Conservation (phyloP, 1,140 invertebrate species). For the Nymphalis io region DNA sequence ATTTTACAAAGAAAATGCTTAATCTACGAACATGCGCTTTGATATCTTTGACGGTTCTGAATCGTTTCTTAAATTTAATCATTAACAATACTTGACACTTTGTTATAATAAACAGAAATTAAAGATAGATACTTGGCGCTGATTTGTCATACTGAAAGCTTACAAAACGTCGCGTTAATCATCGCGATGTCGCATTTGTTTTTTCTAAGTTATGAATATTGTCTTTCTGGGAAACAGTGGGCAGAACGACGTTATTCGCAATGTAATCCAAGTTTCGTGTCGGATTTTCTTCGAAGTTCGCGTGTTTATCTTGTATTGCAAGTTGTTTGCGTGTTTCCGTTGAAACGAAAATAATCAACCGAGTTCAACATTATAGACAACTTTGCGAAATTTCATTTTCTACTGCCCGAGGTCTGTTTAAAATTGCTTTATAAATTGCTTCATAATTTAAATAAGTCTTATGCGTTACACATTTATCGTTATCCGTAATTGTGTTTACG, state of each 20-base stretch:
- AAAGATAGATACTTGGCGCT: slow-evolving; percentile 11
- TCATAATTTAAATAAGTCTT: slow-evolving; percentile 18
- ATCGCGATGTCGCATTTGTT: slow-evolving; percentile 37
- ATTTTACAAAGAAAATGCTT: slow-evolving; percentile 6
- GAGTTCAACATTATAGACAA: slow-evolving; percentile 55
- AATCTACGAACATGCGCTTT: neutral
- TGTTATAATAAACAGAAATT: slow-evolving; percentile 10
- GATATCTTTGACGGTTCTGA: slow-evolving; percentile 4
- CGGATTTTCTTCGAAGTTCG: slow-evolving; percentile 70
- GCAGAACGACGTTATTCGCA: slow-evolving; percentile 51
- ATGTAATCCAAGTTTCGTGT: slow-evolving; percentile 66
- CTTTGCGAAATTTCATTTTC: slow-evolving; percentile 52
- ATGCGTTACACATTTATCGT: slow-evolving; percentile 15
- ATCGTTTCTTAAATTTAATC: slow-evolving; percentile 28
- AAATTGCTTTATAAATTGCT: slow-evolving; percentile 40
- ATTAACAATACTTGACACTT: slow-evolving; percentile 16
- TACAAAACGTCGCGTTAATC: slow-evolving; percentile 51
- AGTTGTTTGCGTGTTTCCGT: slow-evolving; percentile 67
- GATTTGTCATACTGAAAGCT: slow-evolving; percentile 49
- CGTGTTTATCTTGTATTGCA: slow-evolving; percentile 72
- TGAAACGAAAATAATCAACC: slow-evolving; percentile 70
- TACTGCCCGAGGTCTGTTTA: slow-evolving; percentile 35
- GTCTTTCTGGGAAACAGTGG: slow-evolving; percentile 53
- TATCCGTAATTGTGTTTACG: neutral
- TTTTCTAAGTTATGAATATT: slow-evolving; percentile 49